A percentile compares a stretch with the other conserved stretches of the same genome.
phyloP scores from a whole-genome alignment of 1,140 invertebrate genomes.

The Chironomus tepperi region DNA sequence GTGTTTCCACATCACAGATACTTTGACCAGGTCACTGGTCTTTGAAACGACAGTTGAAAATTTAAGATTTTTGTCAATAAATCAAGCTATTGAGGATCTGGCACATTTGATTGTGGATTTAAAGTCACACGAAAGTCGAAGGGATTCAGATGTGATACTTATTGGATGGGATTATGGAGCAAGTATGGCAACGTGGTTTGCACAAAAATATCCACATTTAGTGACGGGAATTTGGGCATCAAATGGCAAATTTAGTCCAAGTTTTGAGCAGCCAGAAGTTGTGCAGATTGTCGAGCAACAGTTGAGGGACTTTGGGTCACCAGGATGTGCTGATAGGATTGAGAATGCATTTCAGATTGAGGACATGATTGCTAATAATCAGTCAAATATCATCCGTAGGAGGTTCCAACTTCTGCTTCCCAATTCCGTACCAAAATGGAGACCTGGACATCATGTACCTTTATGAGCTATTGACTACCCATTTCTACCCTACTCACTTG shows the following conservation, averaged over 20 bases:
- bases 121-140: conserved; percentile 34
- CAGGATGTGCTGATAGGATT: background rate
- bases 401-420: background rate
- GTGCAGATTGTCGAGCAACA: background rate
- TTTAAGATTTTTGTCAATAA: conserved; percentile 54
- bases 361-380: background rate
- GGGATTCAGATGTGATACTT: conserved; percentile 47
- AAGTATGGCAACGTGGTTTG: conserved; percentile 66
- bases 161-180: conserved; percentile 75
- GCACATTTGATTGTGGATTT: conserved; percentile 52
- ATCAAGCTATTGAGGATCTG: conserved; percentile 63
- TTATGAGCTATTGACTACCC: background rate
- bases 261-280: background rate
- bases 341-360: background rate
- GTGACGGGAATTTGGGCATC: conserved; percentile 63
- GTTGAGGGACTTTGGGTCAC: background rate
- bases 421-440: background rate
- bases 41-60: conserved; percentile 47
- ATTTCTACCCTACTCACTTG: background rate
- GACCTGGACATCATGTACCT: background rate
- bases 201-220: conserved; percentile 65
- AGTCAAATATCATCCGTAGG: background rate
- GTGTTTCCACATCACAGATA: conserved; percentile 70
- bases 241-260: conserved; percentile 53
- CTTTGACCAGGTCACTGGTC: conserved; percentile 48